Base-by-base conservation (phyloP, 2,113 vertebrate genomes). In the Festucalex cinctus region DNA sequence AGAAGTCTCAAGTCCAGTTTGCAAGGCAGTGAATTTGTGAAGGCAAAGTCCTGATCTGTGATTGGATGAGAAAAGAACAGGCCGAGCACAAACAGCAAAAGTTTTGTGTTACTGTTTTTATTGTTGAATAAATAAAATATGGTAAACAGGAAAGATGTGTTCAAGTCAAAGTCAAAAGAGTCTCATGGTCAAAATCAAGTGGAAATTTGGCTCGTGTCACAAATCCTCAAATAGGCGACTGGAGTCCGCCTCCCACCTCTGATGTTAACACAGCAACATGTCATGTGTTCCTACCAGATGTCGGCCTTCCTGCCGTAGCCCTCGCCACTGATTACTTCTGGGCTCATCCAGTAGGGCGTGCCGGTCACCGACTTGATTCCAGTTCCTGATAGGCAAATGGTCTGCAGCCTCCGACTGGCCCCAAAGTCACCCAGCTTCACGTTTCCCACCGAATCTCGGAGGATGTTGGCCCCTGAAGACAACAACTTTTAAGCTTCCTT, bases 341-440 rank as follows among this genome's bases (percentile, higher is more conserved):
- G 97, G 73, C 97, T 99, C 97, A 99, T 99, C 97, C 97, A 99
- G 84, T 99, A 98, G 0, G 97, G 97, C 8, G 97, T 99, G 71
- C 97, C 97, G 0, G 95, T 98, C 87, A 97, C 97, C 1, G 97
- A 98, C 76, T 95, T 98, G 90, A 99, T 99, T 73, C 97, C 97
- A 0, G 97, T 98, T 62, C 97, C 97, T 2, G 97, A 98, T 10
- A 99, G 92, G 69, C 97, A 98, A 89, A 99, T 99, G 3, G 97
- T 99, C 90, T 99, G 97, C 68, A 99, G 93, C 17, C 97, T 91
- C 56, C 96, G 93, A 84, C 97, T 99, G 71, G 97, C 97, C 51
- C 97, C 97, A 0, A 99, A 99, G 90, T 99, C 97, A n/a, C 97
- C 97, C 1, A 99, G 90, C 82, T 99, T 99, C 80, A 99, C 96